Evolutionary conservation across 2,113 vertebrate species (phyloP), one percentile per base, ranked within the genome.

Genomic region (Crypturellus undulatus): DNA sequence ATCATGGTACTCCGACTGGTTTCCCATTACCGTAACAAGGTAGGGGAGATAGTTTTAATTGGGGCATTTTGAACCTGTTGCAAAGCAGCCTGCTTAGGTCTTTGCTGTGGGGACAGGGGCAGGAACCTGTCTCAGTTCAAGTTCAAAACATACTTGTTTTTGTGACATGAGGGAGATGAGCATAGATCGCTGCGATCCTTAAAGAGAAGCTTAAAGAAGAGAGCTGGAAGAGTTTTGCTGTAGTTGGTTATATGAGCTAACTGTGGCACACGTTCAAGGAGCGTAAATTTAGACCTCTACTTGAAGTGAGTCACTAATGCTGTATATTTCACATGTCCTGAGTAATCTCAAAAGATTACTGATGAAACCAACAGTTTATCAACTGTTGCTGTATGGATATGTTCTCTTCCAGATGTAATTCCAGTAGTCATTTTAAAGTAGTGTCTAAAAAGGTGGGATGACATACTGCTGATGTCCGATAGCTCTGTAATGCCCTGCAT

Each of bases 1-100:
- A 25, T 45, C 42, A 13, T 51, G 86, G 87, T 78, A 28, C 76
- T 5, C 21, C 82, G 76, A 78, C 58, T 87, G 84, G 42, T 78
- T 94, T 84, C 75, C 81, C 73, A 6, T 70, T 70, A 42, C 80
- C 51, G 1, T 51, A 60, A 65, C 45, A 52, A 49, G 89, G 79
- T 21, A 80, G 52, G 72, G 92, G 87, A 91, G 84, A 42, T 78
- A 68, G 58, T 84, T 79, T 17, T 15, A 75, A 32, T 59, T 62
- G 79, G 88, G 88, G 47, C 72, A 90, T 84, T 80, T 65, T 91
- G 76, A 92, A 42, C 90, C 45, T 88, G 70, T 45, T 86, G 60
- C 79, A 79, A 28, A 84, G 79, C 69, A 83, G 43, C 28, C 73
- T 73, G 49, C 78, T 70, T 79, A 51, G 49, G 60, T 65, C 43